A percentile compares a stretch with the other conserved stretches of the same genome.
phyloP scores from a whole-genome alignment of 2,888 invertebrate species.

The Galerucella pusilla region DNA sequence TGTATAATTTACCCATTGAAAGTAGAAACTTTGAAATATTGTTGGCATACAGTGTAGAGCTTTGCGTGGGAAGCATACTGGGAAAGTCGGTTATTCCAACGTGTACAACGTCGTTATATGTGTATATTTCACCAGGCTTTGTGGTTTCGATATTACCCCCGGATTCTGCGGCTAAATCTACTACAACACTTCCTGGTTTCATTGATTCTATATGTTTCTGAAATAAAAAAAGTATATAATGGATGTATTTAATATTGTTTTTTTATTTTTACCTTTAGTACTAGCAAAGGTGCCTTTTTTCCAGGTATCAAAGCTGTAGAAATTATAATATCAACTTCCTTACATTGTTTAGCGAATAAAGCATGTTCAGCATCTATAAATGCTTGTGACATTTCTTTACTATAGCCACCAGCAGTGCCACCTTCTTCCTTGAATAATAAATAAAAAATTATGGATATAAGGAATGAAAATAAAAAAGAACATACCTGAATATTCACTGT shows the following conservation, averaged over 20 bases:
- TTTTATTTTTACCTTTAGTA: conserved; percentile 73
- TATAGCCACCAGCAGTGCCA: conserved; percentile 79
- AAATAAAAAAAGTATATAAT: conserved; percentile 54
- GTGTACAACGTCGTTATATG: conserved; percentile 84
- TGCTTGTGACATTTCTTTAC: conserved; percentile 87
- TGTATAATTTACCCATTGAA: conserved; percentile 73
- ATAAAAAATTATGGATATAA: background rate
- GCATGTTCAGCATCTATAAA: conserved; percentile 89
- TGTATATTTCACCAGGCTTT: conserved; percentile 78
- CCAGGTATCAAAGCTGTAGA: conserved; percentile 92
- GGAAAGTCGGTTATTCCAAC: conserved; percentile 88
- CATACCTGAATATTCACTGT: conserved; percentile 79
- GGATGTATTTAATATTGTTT: conserved; percentile 9
- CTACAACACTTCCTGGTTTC: conserved; percentile 90
- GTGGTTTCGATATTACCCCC: conserved; percentile 90
- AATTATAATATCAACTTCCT: conserved; percentile 87
- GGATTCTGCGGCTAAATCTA: conserved; percentile 89
- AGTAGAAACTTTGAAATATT: conserved; percentile 89
- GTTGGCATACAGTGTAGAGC: conserved; percentile 89
- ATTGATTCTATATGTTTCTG: conserved; percentile 82
- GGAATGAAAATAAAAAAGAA: background rate
- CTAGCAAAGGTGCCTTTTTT: conserved; percentile 82
- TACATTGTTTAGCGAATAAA: conserved; percentile 86
- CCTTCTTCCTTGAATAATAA: conserved; percentile 72
- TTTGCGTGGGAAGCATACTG: conserved; percentile 85